Evolutionary conservation across 2,888 invertebrate genomes (phyloP).

Genomic region (Hydroisotoma schaefferi): DNA sequence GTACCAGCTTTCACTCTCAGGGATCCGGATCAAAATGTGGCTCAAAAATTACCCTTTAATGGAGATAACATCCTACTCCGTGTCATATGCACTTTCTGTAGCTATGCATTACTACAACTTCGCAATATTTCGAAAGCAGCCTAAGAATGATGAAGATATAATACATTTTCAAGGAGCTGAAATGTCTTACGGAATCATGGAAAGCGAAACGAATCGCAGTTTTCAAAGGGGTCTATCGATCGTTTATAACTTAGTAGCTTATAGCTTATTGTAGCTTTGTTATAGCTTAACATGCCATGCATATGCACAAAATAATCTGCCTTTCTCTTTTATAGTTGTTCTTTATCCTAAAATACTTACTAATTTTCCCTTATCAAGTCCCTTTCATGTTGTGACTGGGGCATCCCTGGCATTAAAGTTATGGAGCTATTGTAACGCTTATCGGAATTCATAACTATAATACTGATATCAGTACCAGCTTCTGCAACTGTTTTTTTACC

Average conservation of each 20-base stretch:
- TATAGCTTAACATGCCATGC: neutral
- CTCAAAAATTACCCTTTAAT: no score
- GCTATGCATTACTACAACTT: neutral
- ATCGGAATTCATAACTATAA: no score
- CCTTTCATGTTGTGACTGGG: neutral
- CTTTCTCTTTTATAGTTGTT: neutral
- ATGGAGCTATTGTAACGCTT: neutral
- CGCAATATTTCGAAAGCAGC: neutral
- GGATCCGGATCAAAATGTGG: no score
- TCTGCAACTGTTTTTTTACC: no score
- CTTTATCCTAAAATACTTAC: neutral
- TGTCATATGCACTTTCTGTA: no score
- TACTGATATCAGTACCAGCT: no score
- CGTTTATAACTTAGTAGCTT: neutral
- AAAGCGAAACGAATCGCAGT: neutral
- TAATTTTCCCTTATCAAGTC: constrained; percentile 6
- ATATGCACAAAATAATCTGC: neutral
- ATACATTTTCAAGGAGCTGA: neutral
- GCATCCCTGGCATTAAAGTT: neutral
- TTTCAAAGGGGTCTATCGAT: no score
- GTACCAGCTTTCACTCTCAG: no score
- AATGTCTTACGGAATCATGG: neutral
- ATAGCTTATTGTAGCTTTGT: neutral
- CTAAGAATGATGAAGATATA: neutral
- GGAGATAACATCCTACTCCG: no score